A percentile compares a stretch with the other conserved stretches of the same genome.
These are phyloP conservation scores for Ibidorhyncha struthersii DNA, from an alignment of 2,113 vertebrate genomes.

Conservation along the genomic window DNA sequence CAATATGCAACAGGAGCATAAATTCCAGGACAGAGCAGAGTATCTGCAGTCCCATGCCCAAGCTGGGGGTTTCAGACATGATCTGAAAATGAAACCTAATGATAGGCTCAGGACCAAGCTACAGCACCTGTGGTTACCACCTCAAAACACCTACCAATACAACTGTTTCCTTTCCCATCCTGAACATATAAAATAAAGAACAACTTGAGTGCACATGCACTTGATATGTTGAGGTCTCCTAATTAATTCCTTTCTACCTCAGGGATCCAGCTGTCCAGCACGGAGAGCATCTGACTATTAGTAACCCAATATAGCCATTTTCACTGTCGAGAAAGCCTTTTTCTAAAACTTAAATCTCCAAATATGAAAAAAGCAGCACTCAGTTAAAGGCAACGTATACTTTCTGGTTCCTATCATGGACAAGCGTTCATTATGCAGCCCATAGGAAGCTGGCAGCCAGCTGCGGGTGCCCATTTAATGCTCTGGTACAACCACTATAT, in stretches of 20 bases:
- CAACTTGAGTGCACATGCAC: neutral
- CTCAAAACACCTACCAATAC: neutral
- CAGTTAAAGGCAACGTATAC: neutral
- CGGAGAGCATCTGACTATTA: neutral
- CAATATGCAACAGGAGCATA: neutral
- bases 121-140: neutral
- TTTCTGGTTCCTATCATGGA: neutral
- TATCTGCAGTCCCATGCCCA: neutral
- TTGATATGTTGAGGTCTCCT: neutral
- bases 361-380: neutral
- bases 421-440: neutral
- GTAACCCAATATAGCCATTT: neutral
- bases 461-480: neutral
- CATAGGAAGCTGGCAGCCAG: neutral
- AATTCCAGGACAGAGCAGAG: neutral
- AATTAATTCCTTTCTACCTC: neutral
- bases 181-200: neutral
- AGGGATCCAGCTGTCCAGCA: neutral
- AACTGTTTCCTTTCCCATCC: neutral
- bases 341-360: neutral
- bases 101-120: neutral
- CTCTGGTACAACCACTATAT: neutral
- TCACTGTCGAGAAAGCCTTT: neutral
- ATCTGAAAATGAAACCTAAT: neutral
- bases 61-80: neutral